Percentiles rank a stretch among this genome's conserved stretches.
Evolutionary conservation across 2,888 invertebrate species (phyloP).

Genomic region (Malthinus seriepunctatus): DNA sequence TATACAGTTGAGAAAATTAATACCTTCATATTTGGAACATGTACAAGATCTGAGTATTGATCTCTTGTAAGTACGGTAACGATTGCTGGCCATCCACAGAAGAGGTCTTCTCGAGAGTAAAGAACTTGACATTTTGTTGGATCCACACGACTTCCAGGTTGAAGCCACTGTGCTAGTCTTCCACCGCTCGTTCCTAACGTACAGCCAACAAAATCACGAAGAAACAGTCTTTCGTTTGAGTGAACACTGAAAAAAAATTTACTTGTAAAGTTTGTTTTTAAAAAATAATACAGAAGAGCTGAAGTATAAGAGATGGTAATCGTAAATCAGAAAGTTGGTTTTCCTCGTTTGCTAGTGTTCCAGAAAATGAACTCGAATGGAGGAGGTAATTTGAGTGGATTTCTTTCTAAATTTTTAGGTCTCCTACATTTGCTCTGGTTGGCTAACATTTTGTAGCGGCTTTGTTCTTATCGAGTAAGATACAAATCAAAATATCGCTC

Average conservation of each 20-base stretch:
- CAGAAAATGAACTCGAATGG: too few relatives aligned
- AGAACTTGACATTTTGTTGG: constrained; percentile 84
- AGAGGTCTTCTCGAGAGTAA: constrained; percentile 69
- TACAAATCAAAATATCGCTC: too few relatives aligned
- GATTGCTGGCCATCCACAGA: constrained; percentile 83
- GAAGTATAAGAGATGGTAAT: too few relatives aligned
- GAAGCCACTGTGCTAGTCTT: constrained; percentile 91
- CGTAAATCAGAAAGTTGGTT: too few relatives aligned
- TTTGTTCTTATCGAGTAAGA: too few relatives aligned
- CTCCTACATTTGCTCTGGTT: too few relatives aligned
- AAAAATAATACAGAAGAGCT: too few relatives aligned
- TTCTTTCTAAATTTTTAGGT: too few relatives aligned
- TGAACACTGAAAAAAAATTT: constrained; percentile 66
- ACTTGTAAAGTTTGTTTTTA: not conserved
- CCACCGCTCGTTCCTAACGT: constrained; percentile 84
- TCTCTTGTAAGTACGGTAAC: constrained; percentile 83
- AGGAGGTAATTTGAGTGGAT: too few relatives aligned
- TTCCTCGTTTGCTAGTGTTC: too few relatives aligned
- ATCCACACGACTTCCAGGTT: constrained; percentile 90
- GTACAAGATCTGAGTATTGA: constrained; percentile 88
- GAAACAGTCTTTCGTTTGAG: constrained; percentile 89
- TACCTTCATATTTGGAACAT: constrained; percentile 84
- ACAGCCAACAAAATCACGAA: constrained; percentile 89
- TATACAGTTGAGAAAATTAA: constrained; percentile 37
- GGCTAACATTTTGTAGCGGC: too few relatives aligned